These are phyloP conservation scores for Pelmatolapia mariae DNA, from an alignment of 2,113 vertebrate genomes.

Conservation along the genomic window DNA sequence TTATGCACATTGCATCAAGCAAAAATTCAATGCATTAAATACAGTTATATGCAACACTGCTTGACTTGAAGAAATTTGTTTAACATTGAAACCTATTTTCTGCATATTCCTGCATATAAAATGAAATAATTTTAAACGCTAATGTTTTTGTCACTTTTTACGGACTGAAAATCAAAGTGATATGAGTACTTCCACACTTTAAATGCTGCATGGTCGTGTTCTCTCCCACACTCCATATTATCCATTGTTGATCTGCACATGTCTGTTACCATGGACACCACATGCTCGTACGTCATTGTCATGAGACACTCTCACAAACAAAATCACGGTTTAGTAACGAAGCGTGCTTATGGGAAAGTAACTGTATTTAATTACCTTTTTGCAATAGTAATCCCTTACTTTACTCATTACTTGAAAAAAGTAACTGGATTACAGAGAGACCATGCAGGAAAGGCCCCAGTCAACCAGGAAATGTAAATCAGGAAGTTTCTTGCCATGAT, in stretches of 20 bases:
- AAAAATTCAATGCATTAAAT: fast-evolving
- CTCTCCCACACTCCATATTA: background rate
- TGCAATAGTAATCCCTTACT: background rate
- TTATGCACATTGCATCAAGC: background rate
- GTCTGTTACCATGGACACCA: fast-evolving
- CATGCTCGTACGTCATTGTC: background rate
- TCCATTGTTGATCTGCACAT: background rate
- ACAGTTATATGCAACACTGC: background rate
- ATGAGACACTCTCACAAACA: background rate
- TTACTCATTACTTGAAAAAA: background rate
- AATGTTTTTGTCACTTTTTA: background rate
- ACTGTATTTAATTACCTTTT: background rate
- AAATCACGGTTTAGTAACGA: background rate
- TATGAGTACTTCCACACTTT: background rate
- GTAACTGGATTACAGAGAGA: background rate
- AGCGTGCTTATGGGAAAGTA: background rate
- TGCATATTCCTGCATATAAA: background rate
- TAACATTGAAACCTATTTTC: background rate
- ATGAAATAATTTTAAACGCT: background rate
- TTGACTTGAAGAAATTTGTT: background rate
- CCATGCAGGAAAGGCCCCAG: fast-evolving
- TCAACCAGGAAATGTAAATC: background rate
- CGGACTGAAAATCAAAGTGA: background rate
- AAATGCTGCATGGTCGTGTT: background rate
- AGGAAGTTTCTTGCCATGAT: background rate